Evolutionary conservation across 2,888 invertebrate genomes (phyloP).

Genomic region (Cremastinae sp.): DNA sequence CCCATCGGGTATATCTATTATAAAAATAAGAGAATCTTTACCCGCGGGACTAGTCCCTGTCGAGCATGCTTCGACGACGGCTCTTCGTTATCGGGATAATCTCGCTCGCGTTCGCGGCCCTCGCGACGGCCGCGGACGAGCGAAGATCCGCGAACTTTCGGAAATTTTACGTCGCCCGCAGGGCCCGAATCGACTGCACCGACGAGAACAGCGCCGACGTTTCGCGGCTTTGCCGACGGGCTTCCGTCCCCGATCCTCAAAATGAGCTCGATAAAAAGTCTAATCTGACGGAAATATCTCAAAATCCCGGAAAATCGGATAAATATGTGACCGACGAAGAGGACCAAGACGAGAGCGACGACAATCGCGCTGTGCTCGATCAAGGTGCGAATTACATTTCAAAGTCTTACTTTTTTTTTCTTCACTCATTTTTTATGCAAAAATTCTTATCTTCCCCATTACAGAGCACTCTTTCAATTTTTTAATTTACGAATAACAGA

Average conservation of each 20-base stretch:
- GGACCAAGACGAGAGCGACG: slow-evolving; percentile 2
- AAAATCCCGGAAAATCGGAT: slow-evolving; percentile 2
- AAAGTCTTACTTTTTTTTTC: no score
- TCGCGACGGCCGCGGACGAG: slow-evolving; percentile 49
- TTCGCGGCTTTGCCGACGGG: slow-evolving; percentile 48
- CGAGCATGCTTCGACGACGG: slow-evolving; percentile 76
- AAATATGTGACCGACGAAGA: slow-evolving; percentile 8
- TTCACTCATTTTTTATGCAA: neutral
- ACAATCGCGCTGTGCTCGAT: slow-evolving; percentile 47
- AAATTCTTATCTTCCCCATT: neutral
- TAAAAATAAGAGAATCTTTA: slow-evolving; percentile 72
- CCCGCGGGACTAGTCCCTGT: slow-evolving; percentile 69
- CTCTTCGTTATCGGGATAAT: slow-evolving; percentile 66
- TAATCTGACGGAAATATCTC: neutral
- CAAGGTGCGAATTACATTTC: slow-evolving; percentile 48
- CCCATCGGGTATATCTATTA: slow-evolving; percentile 64
- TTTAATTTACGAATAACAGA: no score
- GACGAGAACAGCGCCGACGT: slow-evolving; percentile 41
- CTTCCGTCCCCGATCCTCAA: slow-evolving; percentile 1
- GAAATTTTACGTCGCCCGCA: slow-evolving; percentile 51
- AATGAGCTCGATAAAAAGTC: slow-evolving; percentile 9
- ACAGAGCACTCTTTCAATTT: no score
- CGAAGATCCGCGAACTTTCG: slow-evolving; percentile 43
- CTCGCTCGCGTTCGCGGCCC: slow-evolving; percentile 42
- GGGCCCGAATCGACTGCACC: slow-evolving; percentile 58